Evolutionary conservation across 2,888 invertebrate genomes (phyloP).

Genomic region (Euphydryas editha): DNA sequence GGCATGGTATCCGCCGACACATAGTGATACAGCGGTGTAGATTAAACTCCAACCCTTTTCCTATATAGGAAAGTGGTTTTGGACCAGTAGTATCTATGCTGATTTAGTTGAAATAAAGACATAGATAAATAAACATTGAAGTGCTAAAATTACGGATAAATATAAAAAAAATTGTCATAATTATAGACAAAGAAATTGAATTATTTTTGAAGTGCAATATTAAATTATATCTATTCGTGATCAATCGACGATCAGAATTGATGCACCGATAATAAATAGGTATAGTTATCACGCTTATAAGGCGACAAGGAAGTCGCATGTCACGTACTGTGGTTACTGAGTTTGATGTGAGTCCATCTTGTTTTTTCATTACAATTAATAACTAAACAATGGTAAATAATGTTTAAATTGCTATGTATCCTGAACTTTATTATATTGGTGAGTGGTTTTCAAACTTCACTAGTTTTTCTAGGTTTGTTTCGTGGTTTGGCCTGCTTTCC

Average conservation of each 20-base stretch:
- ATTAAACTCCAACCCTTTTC: no score
- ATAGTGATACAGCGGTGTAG: no score
- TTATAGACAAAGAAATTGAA: no score
- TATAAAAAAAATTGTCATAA: no score
- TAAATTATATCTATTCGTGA: slow-evolving; percentile 12
- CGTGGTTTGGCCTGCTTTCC: no score
- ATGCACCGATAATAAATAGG: slow-evolving; percentile 20
- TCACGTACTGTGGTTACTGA: slow-evolving; percentile 52
- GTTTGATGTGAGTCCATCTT: slow-evolving; percentile 35
- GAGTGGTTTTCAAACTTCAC: slow-evolving; percentile 12
- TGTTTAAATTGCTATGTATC: slow-evolving; percentile 24
- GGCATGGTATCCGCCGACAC: no score
- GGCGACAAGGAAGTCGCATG: slow-evolving; percentile 37
- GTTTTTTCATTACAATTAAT: slow-evolving; percentile 10
- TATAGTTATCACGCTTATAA: slow-evolving; percentile 29
- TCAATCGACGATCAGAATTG: slow-evolving; percentile 19
- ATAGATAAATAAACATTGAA: no score
- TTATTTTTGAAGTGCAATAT: neutral
- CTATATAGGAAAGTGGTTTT: no score
- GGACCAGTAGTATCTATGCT: no score
- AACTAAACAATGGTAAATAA: slow-evolving; percentile 29
- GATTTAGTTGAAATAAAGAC: no score
- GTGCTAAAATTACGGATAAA: no score
- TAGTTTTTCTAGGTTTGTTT: no score
- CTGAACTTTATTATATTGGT: slow-evolving; percentile 30